These are phyloP conservation scores for Patiria pectinifera DNA, from an alignment of 53 echinoderm and acorn worm genomes.

Conservation along the genomic window DNA sequence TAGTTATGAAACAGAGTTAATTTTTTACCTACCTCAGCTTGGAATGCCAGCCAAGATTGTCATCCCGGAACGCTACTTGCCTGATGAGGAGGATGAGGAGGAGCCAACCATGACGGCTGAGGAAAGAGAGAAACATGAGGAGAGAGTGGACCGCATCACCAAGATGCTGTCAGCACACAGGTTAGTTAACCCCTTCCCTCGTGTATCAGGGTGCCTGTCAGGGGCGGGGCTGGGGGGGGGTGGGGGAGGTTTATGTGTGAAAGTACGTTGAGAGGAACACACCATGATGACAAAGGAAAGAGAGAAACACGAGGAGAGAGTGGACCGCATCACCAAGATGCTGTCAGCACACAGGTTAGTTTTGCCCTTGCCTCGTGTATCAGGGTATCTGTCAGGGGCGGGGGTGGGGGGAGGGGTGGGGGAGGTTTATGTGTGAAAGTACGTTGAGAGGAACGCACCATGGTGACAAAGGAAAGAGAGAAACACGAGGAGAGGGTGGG, in stretches of 20 bases:
- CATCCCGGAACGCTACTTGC: constrained; percentile 89
- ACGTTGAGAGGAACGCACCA: not conserved
- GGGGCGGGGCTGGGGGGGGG: not conserved
- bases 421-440: not conserved
- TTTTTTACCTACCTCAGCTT: constrained; percentile 59
- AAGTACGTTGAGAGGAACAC: not conserved
- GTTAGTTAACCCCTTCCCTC: constrained; percentile 21
- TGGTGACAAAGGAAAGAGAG: constrained; percentile 59
- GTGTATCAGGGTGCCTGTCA: not conserved
- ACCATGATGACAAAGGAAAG: constrained; percentile 71
- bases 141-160: constrained; percentile 82
- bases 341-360: constrained; percentile 63
- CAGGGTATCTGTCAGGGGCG: not conserved
- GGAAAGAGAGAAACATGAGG: constrained; percentile 70
- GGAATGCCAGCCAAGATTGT: constrained; percentile 74
- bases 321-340: constrained; percentile 89
- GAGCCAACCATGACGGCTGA: constrained; percentile 64
- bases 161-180: constrained; percentile 93
- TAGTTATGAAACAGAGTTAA: not conserved
- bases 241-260: too few relatives aligned
- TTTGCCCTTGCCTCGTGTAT: not conserved
- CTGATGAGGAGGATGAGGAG: constrained; percentile 78
- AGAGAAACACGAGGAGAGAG: constrained; percentile 71
- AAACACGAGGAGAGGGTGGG: constrained; percentile 67
- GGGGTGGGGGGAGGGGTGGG: not conserved